phyloP scores from a whole-genome alignment of 2,888 invertebrate genomes.

The Andrena camellia region DNA sequence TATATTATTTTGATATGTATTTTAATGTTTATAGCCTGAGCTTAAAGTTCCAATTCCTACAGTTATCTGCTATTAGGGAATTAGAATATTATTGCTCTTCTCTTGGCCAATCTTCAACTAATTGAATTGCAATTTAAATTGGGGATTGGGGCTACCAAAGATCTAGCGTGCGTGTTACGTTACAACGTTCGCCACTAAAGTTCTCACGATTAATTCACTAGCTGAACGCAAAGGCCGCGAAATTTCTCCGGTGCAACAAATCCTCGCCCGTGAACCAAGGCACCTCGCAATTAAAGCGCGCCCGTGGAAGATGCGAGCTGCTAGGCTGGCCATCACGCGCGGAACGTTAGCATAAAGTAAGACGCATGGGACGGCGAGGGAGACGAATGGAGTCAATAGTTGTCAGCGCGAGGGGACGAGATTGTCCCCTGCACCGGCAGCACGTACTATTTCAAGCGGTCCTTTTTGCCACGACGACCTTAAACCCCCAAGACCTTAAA shows the following conservation, averaged over 20 bases:
- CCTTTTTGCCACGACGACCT: slow-evolving; percentile 34
- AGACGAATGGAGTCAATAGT: slow-evolving; percentile 76
- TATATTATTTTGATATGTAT: too few relatives aligned
- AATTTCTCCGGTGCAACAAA: slow-evolving; percentile 10
- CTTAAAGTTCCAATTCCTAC: too few relatives aligned
- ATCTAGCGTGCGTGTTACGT: too few relatives aligned
- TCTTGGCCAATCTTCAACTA: too few relatives aligned
- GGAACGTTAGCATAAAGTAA: slow-evolving; percentile 64
- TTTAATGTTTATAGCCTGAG: too few relatives aligned
- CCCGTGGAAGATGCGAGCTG: slow-evolving; percentile 5
- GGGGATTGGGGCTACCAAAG: too few relatives aligned
- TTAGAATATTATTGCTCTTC: too few relatives aligned
- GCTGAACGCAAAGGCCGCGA: neutral
- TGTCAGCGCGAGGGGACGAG: slow-evolving; percentile 67
- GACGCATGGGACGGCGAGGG: slow-evolving; percentile 65
- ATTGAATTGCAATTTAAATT: too few relatives aligned
- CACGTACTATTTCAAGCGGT: slow-evolving; percentile 34
- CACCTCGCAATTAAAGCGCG: slow-evolving; percentile 14
- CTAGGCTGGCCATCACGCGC: slow-evolving; percentile 34
- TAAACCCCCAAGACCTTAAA: slow-evolving; percentile 53
- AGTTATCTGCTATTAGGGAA: too few relatives aligned
- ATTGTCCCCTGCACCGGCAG: slow-evolving; percentile 14
- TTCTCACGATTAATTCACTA: neutral
- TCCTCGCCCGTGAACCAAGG: neutral
- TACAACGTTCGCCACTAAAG: neutral